Conservation (phyloP, 2,888 invertebrate species). For the Megamerina dolium region DNA sequence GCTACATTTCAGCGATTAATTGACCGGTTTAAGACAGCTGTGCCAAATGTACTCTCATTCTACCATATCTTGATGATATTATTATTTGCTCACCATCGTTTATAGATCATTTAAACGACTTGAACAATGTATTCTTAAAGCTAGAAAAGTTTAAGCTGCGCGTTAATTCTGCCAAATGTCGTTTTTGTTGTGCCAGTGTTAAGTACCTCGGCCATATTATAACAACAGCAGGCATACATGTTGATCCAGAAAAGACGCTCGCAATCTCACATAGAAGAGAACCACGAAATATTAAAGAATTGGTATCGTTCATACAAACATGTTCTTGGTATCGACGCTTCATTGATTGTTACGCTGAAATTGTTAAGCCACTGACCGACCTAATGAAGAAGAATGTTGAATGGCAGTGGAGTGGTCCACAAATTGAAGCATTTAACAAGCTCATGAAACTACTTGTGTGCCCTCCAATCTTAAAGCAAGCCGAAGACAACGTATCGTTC, state of each 20-base stretch:
- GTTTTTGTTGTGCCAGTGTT: slow-evolving; percentile 1
- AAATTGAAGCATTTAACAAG: slow-evolving; percentile 18
- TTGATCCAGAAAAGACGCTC: slow-evolving; percentile 1
- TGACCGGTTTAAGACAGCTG: slow-evolving; percentile 1
- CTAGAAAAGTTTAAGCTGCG: not conserved
- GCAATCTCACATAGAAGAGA: not conserved
- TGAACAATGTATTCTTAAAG: not conserved
- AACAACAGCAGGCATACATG: not conserved
- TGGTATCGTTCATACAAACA: slow-evolving; percentile 24
- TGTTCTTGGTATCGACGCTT: slow-evolving; percentile 31
- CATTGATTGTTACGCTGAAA: slow-evolving; percentile 15
- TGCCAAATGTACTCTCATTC: not conserved
- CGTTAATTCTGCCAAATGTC: not conserved
- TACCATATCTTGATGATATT: too few relatives aligned
- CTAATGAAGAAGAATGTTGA: slow-evolving; percentile 27
- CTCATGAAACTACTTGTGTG: slow-evolving; percentile 17
- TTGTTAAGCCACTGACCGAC: slow-evolving; percentile 29
- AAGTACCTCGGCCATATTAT: slow-evolving; percentile 3
- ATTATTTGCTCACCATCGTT: not conserved
- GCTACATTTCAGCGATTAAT: slow-evolving; percentile 6
- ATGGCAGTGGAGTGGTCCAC: slow-evolving; percentile 11
- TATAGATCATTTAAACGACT: not conserved
- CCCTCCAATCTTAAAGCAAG: not conserved
- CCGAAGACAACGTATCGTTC: not conserved
- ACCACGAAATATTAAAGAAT: slow-evolving; percentile 3